Base-by-base conservation (phyloP, 2,113 vertebrate species). In the Thamnophis sirtalis region DNA sequence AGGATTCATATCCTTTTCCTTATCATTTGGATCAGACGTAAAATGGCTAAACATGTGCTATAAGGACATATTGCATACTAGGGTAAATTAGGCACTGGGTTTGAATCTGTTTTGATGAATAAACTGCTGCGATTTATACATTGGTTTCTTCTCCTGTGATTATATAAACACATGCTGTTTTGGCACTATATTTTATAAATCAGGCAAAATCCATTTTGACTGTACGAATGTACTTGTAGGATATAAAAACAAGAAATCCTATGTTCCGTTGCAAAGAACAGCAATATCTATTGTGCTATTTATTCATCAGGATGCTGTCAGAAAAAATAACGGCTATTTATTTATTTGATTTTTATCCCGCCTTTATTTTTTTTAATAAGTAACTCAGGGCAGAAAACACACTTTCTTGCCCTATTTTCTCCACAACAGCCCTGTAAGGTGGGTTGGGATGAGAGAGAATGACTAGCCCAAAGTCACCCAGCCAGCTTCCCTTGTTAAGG, bases 1-100 rank as follows among this genome's bases (percentile, higher is more conserved):
- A 80, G 17, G 15, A 88, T 86, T 88, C 90, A 91, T 55, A 68
- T 2, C 13, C 93, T 17, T 93, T 92, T 94, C 86, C 53, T 95
- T 92, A 63, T 56, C 80, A 0, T n/a, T 93, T 91, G 21, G n/a
- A 80, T 38, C 49, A 24, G 90, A 38, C 11, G 63, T 51, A 48
- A 2, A 22, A 91, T 90, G 89, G 68, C 87, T 95, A 80, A 80
- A 80, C 17, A 3, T 38, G 68, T 38, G 17, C 17, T 80, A 8
- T 80, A 54, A n/a, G 28, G 38, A 19, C 4, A 43, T 19, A 58
- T 10, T 21, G 4, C 91, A 43, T 58, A 24, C 17, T 90, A 19
- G 89, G 43, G 53, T 3, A 88, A 73, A 94, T 94, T 90, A 93
- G 60, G 68, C 53, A 43, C 50, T 86, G 86, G 7, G 2, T 55